These are phyloP conservation scores for Ormyrus pomaceus DNA, from an alignment of 2,888 invertebrate genomes.

Conservation along the genomic window DNA sequence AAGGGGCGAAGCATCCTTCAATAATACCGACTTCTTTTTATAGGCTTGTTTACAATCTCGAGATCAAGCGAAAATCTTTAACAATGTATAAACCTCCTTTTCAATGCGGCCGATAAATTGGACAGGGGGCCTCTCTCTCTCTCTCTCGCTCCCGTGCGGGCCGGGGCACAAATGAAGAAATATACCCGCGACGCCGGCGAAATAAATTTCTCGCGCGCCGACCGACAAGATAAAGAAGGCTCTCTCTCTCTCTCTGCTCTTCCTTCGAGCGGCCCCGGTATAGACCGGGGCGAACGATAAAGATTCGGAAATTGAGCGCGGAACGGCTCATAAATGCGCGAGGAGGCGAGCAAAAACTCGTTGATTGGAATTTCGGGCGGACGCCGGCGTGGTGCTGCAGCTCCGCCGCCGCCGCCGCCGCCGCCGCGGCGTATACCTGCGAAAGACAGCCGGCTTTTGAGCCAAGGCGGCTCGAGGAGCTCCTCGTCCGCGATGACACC, in stretches of 20 bases:
- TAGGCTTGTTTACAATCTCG: background rate
- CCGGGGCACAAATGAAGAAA: conserved; percentile 51
- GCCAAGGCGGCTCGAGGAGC: conserved; percentile 62
- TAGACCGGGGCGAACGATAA: conserved; percentile 40
- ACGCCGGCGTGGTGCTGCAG: conserved; percentile 59
- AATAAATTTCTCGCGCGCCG: conserved; percentile 49
- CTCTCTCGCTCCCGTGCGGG: background rate
- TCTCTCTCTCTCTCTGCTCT: background rate
- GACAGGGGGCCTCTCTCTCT: background rate
- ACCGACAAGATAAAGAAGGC: conserved; percentile 49
- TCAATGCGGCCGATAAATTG: conserved; percentile 23
- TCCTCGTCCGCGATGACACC: conserved; percentile 65
- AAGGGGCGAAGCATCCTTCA: background rate
- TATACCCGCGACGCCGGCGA: conserved; percentile 33
- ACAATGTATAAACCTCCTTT: conserved; percentile 19
- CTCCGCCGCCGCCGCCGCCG: conserved; percentile 61
- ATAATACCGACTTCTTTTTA: background rate
- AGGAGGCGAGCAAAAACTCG: conserved; percentile 65
- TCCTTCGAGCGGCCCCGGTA: background rate
- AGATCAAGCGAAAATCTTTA: background rate
- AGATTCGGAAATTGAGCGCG: conserved; percentile 48
- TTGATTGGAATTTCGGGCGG: conserved; percentile 71
- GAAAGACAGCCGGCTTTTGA: conserved; percentile 65
- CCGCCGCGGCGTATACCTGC: conserved; percentile 64
- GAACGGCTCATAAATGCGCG: conserved; percentile 27